Evolutionary conservation across 1,140 invertebrate genomes (phyloP), one percentile per base, ranked within the genome.

Genomic region (Mylabris phalerata): DNA sequence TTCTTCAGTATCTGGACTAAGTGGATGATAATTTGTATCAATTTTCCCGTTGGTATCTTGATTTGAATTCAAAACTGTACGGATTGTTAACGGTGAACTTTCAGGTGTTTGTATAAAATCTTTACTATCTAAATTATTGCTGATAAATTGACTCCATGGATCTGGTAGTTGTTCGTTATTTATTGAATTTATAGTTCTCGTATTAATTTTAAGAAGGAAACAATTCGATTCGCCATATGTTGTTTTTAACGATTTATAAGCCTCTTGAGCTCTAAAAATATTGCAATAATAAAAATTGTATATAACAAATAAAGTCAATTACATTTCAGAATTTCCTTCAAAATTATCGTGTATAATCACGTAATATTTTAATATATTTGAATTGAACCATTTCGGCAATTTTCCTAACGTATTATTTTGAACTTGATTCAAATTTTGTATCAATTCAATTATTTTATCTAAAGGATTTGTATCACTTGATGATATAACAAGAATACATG

Each of bases 341-440:
- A 50, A 42, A 48, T 71, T 78, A 78, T 97, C 94, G 77, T 97
- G 90, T 46, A 98, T 69, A 42, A 98, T 78, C 56, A 98, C 85
- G 78, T 93, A 96, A 76, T 91, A 93, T 69, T 92, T 87, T 25
- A 95, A 79, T 32, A 92, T 85, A 64, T 86, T 85, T 57, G 85
- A 85, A 66, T 83, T 86, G 73, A 98, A 95, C 93, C 94, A 98
- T 72, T 95, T 95, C 52, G 87, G 88, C 69, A 88, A 77, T 77
- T 90, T 89, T 65, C 85, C 84, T 43, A 88, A 84, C 32, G 82
- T 77, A 48, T 84, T 80, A 75, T 83, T 85, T 70, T 87, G 86
- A 69, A 88, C 83, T 70, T 90, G 86, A 61, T 88, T 84, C 62
- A 93, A 83, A 63, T 91, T 85, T 66, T 90, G 84, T 55, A 83